Base-by-base conservation (phyloP, 2,113 vertebrate species). In the Aspiorhynchus laticeps region DNA sequence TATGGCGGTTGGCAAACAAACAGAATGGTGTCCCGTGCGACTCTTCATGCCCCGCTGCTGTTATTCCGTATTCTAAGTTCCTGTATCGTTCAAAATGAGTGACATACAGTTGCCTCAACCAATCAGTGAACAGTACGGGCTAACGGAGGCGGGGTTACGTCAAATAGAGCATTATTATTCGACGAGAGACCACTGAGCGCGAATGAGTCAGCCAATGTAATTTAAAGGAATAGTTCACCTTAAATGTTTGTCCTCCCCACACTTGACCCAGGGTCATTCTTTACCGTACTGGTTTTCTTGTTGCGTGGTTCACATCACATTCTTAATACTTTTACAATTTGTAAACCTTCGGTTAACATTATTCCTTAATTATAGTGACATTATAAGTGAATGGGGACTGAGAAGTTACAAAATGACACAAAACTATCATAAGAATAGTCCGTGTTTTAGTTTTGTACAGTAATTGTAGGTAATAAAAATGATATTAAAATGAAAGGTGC, bases 141-240 rank as follows among this genome's bases (percentile, higher is more conserved):
- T 2, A 17, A 31, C 6, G 6, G 26, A 59, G 85, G 65, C 75
- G 85, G 85, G 61, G 0, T 1, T 43, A 46, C n/a, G 51, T 21
- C n/a, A 26, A 80, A 81, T 74, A 59, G 1, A 8, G 51, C 7
- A 15, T 76, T 82, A 12, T 76, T 9, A 87, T 82, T 87, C 21
- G 85, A 43, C 36, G 2, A 75, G 15, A 10, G 2, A 26, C 38
- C 1, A 15, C 43, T 73, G 67, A 38, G 85, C 46, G 85, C 85
- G 48, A 86, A 74, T 53, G 15, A 46, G 24, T 7, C 28, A 12
- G 43, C 76, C 36, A 67, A 28, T 56, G 14, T 71, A 51, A 31
- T 80, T 86, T 38, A 74, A 75, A 46, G 73, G 11, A 75, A 26
- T 26, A 26, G 41, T 14, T 75, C 71, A 15, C 24, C 21, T 46